phyloP scores from a whole-genome alignment of 2,888 invertebrate genomes.

The Prosopocoilus inquinatus region DNA sequence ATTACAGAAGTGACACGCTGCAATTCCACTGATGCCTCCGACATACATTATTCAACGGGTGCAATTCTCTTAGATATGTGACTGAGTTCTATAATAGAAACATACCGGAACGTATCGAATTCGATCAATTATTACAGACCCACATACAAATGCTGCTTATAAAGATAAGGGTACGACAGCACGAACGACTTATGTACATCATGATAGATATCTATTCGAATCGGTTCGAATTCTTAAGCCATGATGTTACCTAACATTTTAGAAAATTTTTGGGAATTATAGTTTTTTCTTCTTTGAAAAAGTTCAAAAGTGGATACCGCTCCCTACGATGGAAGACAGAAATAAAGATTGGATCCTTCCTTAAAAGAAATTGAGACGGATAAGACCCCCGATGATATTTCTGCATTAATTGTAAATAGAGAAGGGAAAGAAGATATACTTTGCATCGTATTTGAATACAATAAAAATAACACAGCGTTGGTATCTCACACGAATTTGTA shows the following conservation, averaged over 20 bases:
- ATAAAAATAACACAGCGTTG: too few relatives aligned
- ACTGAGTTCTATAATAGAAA: background rate
- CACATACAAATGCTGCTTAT: too few relatives aligned
- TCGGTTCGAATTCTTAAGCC: background rate
- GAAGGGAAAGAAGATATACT: too few relatives aligned
- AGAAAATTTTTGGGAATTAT: background rate
- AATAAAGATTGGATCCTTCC: too few relatives aligned
- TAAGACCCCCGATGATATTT: too few relatives aligned
- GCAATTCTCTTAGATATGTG: background rate
- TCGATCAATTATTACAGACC: background rate
- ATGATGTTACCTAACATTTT: background rate
- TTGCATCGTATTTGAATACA: too few relatives aligned
- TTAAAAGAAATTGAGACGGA: too few relatives aligned
- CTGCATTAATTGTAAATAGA: too few relatives aligned
- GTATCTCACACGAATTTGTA: background rate
- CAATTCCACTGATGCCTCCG: background rate
- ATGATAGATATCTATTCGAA: background rate
- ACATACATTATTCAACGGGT: background rate
- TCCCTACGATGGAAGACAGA: too few relatives aligned
- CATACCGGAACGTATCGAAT: background rate
- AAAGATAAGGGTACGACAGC: too few relatives aligned
- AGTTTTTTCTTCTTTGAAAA: too few relatives aligned
- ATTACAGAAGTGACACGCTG: conserved; percentile 2
- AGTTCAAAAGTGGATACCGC: too few relatives aligned
- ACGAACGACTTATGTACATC: background rate